A percentile compares a stretch with the other conserved stretches of the same genome.
phyloP scores from a whole-genome alignment of 2,888 invertebrate species.

The Peribatodes rhomboidaria region DNA sequence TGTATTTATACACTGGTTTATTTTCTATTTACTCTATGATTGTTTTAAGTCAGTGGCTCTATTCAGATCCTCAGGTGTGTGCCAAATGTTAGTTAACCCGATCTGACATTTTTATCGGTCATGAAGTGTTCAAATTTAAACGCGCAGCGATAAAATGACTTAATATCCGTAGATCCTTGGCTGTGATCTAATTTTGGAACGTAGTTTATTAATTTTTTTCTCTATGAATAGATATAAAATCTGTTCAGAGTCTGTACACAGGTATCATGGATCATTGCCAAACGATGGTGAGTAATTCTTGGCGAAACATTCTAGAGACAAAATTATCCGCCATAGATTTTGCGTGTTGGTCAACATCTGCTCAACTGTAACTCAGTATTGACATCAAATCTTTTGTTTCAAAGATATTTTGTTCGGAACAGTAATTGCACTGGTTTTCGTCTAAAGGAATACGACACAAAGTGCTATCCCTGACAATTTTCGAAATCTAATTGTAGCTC shows the following conservation, averaged over 20 bases:
- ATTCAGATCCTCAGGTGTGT: slow-evolving; percentile 52
- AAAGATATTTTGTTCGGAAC: neutral
- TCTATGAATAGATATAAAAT: slow-evolving; percentile 31
- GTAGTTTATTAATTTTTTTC: slow-evolving; percentile 9
- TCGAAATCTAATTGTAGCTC: no score
- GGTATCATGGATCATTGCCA: slow-evolving; percentile 45
- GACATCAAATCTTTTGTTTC: slow-evolving; percentile 1
- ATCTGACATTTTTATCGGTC: slow-evolving; percentile 32
- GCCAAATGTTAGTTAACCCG: slow-evolving; percentile 57
- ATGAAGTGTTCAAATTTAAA: slow-evolving; percentile 20
- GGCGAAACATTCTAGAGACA: slow-evolving; percentile 37
- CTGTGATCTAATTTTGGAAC: neutral
- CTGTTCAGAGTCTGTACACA: slow-evolving; percentile 38
- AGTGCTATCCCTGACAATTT: no score
- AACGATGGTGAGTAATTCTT: slow-evolving; percentile 39
- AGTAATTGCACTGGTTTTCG: no score
- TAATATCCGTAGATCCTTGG: neutral
- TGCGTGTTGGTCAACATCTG: slow-evolving; percentile 23
- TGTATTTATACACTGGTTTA: slow-evolving; percentile 25
- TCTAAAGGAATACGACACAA: no score
- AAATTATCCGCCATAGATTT: slow-evolving; percentile 31
- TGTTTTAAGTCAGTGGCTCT: slow-evolving; percentile 31
- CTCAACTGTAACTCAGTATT: slow-evolving; percentile 13
- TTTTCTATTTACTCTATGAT: slow-evolving; percentile 38
- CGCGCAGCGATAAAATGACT: neutral